Base-by-base conservation (phyloP, 2,113 vertebrate species). In the Silurus glanis region DNA sequence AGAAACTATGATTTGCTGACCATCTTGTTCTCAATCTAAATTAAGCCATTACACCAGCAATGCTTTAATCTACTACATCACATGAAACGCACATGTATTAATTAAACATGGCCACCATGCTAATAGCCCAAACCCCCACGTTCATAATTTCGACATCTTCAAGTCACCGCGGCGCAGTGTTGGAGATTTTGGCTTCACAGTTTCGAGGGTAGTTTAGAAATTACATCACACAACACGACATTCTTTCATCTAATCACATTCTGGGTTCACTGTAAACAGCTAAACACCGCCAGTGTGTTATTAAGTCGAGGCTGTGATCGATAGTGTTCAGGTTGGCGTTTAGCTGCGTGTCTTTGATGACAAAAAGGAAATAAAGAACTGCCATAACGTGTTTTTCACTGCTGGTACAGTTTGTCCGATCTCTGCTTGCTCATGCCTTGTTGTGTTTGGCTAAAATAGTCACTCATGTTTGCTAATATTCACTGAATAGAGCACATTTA, bases 321-420 rank as follows among this genome's bases (percentile, higher is more conserved):
- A 74, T 82, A 67, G 25, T 83, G 56, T 59, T 74, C 37, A 37
- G 37, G 23, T 71, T 69, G 47, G 62, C 37, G 21, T 88, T 85
- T 59, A 69, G 82, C 21, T 58, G 79, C 19, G 10, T 61, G 51
- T 76, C n/a, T 82, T 25, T 69, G 80, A 71, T 59, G 55, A 45
- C 21, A 47, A 2, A 37, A 37, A 37, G 37, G 37, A 37, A 2
- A 37, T 37, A 37, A 37, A 37, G 2, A 37, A 37, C 37, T 37
- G 37, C 37, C 62, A 25, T n/a, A 21, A 84, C 55, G 53, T 62
- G 59, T n/a, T 62, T 79, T 80, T 47, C 13, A 51, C 47, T 85
- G 75, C 37, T 37, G 37, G 37, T 37, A 2, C 37, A 37, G 55
- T 59, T 53, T 72, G 49, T 1, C 19, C 47, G 0, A 53, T 25